A percentile compares a stretch with the other conserved stretches of the same genome.
Conservation (phyloP, 2,888 invertebrate genomes). For the Chloroclystis v-ata region DNA sequence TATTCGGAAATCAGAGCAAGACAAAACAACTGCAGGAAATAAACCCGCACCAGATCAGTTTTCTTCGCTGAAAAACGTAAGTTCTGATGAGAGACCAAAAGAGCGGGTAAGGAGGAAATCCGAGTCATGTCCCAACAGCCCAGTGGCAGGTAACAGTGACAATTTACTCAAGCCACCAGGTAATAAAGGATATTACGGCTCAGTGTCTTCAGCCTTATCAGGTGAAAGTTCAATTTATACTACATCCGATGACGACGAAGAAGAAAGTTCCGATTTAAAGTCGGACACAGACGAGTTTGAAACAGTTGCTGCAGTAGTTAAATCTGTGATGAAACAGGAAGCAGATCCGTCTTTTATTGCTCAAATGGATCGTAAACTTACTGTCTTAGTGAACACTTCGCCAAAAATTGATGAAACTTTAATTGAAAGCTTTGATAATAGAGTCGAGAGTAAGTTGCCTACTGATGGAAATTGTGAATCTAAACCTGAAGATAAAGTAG, state of each 20-base stretch:
- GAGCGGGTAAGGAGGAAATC: conserved; percentile 52
- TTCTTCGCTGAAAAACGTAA: conserved; percentile 61
- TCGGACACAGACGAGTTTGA: conserved; percentile 69
- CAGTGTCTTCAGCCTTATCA: conserved; percentile 64
- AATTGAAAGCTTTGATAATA: conserved; percentile 16
- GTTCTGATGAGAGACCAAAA: conserved; percentile 35
- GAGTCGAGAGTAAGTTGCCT: not conserved
- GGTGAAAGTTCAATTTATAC: conserved; percentile 68
- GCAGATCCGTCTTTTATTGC: conserved; percentile 48
- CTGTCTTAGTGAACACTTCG: conserved; percentile 36
- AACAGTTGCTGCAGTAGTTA: conserved; percentile 78
- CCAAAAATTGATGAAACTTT: conserved; percentile 30
- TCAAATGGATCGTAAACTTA: conserved; percentile 59
- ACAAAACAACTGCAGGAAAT: conserved; percentile 25
- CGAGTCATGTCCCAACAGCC: conserved; percentile 69
- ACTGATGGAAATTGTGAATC: conserved; percentile 7
- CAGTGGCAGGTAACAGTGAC: conserved; percentile 53
- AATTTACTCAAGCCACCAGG: conserved; percentile 60
- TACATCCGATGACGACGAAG: conserved; percentile 66
- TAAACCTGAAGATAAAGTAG: conserved; percentile 2
- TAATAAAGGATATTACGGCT: conserved; percentile 58
- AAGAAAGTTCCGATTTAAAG: conserved; percentile 70
- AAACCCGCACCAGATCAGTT: conserved; percentile 53
- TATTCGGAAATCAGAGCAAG: conserved; percentile 27
- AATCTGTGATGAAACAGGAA: conserved; percentile 68